These are phyloP conservation scores for Diachrysia chrysitis DNA, from an alignment of 2,888 invertebrate genomes.

Conservation along the genomic window DNA sequence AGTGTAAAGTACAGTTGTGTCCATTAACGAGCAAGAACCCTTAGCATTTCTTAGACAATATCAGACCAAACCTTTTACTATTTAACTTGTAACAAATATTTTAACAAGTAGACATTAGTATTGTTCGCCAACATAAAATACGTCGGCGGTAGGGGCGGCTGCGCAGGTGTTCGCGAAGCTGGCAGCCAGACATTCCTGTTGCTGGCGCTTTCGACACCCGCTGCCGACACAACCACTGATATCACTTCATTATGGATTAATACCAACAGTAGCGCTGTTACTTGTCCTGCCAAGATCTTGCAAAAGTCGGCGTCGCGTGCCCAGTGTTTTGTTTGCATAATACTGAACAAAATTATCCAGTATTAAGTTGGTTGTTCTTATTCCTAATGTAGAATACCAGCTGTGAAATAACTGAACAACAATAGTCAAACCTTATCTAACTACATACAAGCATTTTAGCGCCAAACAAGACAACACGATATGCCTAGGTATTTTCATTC, in stretches of 20 bases:
- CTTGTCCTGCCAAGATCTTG: constrained; percentile 14
- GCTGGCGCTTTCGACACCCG: constrained; percentile 43
- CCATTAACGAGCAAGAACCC: background rate
- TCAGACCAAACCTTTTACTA: background rate
- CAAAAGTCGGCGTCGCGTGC: constrained; percentile 16
- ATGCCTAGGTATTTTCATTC: constrained; percentile 22
- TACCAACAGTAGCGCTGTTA: constrained; percentile 31
- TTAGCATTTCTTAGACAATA: background rate
- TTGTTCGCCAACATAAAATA: constrained; percentile 18
- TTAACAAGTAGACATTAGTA: background rate
- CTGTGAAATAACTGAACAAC: background rate
- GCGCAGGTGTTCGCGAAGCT: constrained; percentile 41
- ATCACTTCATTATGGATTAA: constrained; percentile 47
- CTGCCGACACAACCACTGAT: constrained; percentile 40
- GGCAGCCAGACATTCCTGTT: constrained; percentile 43
- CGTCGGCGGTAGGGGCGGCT: constrained; percentile 22
- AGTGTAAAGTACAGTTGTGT: background rate
- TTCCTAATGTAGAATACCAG: background rate
- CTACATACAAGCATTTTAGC: constrained; percentile 16
- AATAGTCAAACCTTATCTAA: background rate
- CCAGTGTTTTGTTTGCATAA: constrained; percentile 5
- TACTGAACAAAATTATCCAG: background rate
- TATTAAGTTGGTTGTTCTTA: background rate
- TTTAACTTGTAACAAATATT: background rate
- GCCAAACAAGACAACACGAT: constrained; percentile 5